A percentile compares a stretch with the other conserved stretches of the same genome.
These are phyloP conservation scores for Rhagologus leucostigma DNA, from an alignment of 2,113 vertebrate species.

Conservation along the genomic window DNA sequence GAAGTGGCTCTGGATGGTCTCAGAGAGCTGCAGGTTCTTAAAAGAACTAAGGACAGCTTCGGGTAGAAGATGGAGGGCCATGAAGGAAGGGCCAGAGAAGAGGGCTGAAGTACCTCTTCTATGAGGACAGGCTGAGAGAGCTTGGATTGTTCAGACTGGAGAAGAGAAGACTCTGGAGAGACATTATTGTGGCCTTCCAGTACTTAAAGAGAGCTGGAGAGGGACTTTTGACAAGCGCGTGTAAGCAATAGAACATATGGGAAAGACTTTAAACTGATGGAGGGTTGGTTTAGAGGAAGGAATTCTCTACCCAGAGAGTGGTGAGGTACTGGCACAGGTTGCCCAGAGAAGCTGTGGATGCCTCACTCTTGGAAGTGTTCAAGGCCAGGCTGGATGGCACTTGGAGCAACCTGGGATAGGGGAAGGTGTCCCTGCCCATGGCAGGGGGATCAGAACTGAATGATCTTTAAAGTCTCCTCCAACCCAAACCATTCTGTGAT, in stretches of 20 bases:
- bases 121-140: neutral
- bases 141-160: neutral
- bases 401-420: neutral
- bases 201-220: neutral
- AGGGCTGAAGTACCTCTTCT: neutral
- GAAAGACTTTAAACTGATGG: neutral
- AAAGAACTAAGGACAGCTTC: neutral
- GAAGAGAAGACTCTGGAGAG: neutral
- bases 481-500: neutral
- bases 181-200: neutral
- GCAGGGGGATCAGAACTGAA: neutral
- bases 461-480: neutral
- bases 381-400: neutral
- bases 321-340: neutral
- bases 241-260: neutral
- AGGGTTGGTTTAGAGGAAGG: neutral
- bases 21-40: neutral
- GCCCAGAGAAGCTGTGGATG: neutral
- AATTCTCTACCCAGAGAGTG: neutral
- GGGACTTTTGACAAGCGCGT: neutral
- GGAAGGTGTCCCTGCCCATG: neutral
- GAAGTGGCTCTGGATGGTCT: neutral
- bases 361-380: neutral
- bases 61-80: neutral
- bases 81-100: neutral